Conservation (phyloP, 2,113 vertebrate genomes). For the Proteles cristata region DNA sequence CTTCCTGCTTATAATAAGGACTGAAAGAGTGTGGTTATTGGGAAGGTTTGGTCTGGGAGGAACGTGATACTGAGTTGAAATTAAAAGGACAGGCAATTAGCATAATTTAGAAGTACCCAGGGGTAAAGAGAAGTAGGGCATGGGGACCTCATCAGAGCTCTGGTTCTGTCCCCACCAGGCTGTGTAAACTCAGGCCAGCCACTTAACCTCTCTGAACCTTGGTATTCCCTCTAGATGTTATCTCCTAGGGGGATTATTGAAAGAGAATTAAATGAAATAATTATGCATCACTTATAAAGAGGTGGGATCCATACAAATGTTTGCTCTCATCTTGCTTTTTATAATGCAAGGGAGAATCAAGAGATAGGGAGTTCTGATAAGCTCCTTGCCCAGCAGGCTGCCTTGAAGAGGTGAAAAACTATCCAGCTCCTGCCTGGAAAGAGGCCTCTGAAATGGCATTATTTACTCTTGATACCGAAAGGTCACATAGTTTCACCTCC, state of each 20-base stretch:
- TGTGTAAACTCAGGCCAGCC: not conserved
- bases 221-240: not conserved
- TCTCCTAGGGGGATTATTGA: not conserved
- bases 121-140: no score
- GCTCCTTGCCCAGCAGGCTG: rapidly evolving
- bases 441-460: not conserved
- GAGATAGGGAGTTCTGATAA: no score
- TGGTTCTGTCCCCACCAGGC: not conserved
- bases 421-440: not conserved
- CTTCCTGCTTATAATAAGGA: not conserved
- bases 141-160: not conserved
- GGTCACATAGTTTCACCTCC: not conserved
- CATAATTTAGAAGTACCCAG: rapidly evolving
- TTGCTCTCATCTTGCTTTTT: not conserved
- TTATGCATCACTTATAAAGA: not conserved
- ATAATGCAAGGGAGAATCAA: rapidly evolving
- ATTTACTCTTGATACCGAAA: not conserved
- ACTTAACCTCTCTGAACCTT: not conserved
- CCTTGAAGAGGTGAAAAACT: not conserved
- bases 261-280: not conserved
- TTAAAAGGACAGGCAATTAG: no score
- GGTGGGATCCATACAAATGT: not conserved
- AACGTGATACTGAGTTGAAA: not conserved
- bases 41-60: not conserved
- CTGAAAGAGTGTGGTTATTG: no score